Base-by-base conservation (phyloP, 2,888 invertebrate species). In the Drosophila melanosoma region DNA sequence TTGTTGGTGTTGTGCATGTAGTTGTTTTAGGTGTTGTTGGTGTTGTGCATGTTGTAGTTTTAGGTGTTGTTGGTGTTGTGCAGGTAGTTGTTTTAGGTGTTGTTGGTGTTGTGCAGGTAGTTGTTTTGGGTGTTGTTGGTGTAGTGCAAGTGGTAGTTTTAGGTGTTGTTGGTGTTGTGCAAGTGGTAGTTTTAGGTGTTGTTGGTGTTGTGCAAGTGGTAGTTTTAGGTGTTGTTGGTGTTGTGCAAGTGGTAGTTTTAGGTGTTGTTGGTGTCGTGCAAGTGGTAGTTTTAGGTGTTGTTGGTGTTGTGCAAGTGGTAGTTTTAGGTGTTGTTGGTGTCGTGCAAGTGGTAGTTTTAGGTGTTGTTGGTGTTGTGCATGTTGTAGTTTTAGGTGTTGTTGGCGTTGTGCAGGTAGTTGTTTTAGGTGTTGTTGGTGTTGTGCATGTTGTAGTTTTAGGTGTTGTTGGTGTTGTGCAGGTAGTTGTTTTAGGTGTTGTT, bases 381-480 rank as follows among this genome's bases (percentile, higher is more conserved):
- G 74, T 62, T 12, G 53, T 48, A 29, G 73, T 77, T 3, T 58
- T 66, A 2, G 58, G 20, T 12, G 63, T 33, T 23, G 32, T 52
- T n/a, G 6, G 12, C 10, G 60, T 45, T 3, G 29, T 15, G 11
- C 53, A 51, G 1, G 59, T 36, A 0, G 69, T 64, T 4, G 70
- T 66, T 26, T 26, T 26, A 26, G 26, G 26, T 26, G 26, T 1
- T n/a, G 51, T 63, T 3, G 32, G 5, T 0, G 65, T 53, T 11
- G 57, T 35, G 0, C 38, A 38, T 0, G 36, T 15, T 2, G 62
- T 66, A 0, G n/a, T 59, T 45, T 20, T 57, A 3, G 60, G 0
- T 35, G 58, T 51, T 33, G 7, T 53, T 17, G 12, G 17, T 20
- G 61, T 62, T 2, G 54, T 15, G 23, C 58, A 45, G 0, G 58